A percentile compares a stretch with the other conserved stretches of the same genome.
Evolutionary conservation across 92 coral and sea anemone species (phyloP).

Genomic region (Hydrozoanthus gracilis): DNA sequence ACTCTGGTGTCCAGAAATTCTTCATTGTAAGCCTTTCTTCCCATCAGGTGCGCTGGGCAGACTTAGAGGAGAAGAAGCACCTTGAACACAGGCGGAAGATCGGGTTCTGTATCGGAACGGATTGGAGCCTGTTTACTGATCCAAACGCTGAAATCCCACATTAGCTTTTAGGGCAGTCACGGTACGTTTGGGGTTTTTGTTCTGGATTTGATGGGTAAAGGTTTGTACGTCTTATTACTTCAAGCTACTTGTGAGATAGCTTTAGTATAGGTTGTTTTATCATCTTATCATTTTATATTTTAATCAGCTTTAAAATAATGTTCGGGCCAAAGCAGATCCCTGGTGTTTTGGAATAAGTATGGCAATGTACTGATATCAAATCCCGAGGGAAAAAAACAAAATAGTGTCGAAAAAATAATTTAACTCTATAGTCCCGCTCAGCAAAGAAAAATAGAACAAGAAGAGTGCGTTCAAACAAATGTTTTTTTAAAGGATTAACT

Average conservation of each 20-base stretch:
- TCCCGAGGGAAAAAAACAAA: no score
- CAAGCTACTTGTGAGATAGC: neutral
- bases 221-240: neutral
- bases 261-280: neutral
- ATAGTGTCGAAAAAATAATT: no score
- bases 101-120: constrained; percentile 99
- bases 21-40: neutral
- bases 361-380: no score
- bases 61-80: constrained; percentile 89
- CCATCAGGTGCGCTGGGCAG: constrained; percentile 98
- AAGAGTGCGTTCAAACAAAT: no score
- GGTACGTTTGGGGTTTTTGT: constrained; percentile 4
- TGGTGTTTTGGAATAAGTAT: no score
- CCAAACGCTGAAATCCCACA: constrained; percentile 98
- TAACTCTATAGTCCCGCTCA: no score
- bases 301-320: no score
- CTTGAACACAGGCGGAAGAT: constrained; percentile 97
- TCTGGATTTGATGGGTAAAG: neutral
- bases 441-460: no score
- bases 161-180: constrained; percentile 37
- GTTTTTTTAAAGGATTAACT: no score
- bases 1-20: neutral
- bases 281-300: no score
- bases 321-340: no score
- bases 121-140: constrained; percentile 98